A percentile compares a stretch with the other conserved stretches of the same genome.
phyloP scores from a whole-genome alignment of 2,113 vertebrate species.

The Ariopsis seemanni region DNA sequence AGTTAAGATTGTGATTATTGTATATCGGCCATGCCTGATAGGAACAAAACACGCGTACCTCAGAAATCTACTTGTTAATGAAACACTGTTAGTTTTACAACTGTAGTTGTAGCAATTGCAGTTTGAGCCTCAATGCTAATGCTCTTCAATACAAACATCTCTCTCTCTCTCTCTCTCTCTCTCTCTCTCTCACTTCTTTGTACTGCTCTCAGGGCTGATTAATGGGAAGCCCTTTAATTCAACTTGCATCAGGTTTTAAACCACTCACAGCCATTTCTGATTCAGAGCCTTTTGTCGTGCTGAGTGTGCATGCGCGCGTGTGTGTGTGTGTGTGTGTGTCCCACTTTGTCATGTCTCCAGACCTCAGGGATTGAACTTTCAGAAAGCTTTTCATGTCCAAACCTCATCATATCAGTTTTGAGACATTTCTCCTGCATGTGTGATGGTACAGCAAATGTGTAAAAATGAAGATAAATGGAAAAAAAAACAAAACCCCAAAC shows the following conservation, averaged over 20 bases:
- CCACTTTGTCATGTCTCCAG: background rate
- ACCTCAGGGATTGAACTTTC: constrained; percentile 50
- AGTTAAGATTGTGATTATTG: background rate
- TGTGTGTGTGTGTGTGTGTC: background rate
- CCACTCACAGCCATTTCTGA: background rate
- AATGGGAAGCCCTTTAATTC: background rate
- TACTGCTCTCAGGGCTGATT: background rate
- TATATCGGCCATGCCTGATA: background rate
- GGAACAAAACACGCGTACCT: constrained; percentile 61
- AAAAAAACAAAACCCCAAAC: too few relatives aligned
- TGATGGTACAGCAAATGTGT: background rate
- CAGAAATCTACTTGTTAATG: constrained; percentile 52
- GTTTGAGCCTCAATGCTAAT: background rate
- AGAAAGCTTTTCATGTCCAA: background rate
- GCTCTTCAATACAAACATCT: background rate
- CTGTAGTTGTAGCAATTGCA: background rate
- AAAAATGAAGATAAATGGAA: too few relatives aligned
- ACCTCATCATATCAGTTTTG: background rate
- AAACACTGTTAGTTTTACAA: constrained; percentile 34
- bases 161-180: background rate
- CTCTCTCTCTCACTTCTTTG: background rate
- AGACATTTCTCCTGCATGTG: background rate
- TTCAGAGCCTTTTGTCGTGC: constrained; percentile 1
- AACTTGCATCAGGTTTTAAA: too few relatives aligned
- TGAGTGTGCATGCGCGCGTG: too few relatives aligned